These are phyloP conservation scores for Trilocha varians DNA, from an alignment of 2,888 invertebrate genomes.

Conservation along the genomic window DNA sequence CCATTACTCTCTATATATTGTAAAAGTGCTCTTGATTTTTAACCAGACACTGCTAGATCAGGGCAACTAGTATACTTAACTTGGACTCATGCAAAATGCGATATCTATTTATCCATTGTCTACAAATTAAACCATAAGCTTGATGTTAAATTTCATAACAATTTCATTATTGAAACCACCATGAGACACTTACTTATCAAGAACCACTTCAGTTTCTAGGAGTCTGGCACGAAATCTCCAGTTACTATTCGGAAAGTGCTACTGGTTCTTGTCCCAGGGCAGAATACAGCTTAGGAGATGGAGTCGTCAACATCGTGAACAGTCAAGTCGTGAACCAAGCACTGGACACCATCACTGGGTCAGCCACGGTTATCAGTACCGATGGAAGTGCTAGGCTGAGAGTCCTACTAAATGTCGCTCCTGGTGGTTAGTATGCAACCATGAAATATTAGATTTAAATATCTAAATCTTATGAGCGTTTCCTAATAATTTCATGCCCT, in stretches of 20 bases:
- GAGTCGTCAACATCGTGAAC: constrained; percentile 36
- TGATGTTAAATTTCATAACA: no score
- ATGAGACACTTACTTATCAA: no score
- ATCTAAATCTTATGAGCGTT: neutral
- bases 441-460: neutral
- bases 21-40: no score
- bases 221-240: constrained; percentile 45
- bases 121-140: no score
- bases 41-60: no score
- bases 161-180: no score
- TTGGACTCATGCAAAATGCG: no score
- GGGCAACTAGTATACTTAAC: no score
- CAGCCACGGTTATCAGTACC: constrained; percentile 30
- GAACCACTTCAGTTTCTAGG: constrained; percentile 43
- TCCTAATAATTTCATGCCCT: neutral
- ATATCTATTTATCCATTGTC: no score
- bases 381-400: constrained; percentile 38
- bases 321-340: constrained; percentile 44
- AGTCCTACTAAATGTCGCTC: constrained; percentile 37
- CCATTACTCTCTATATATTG: no score
- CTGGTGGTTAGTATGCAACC: constrained; percentile 27
- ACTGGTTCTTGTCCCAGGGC: constrained; percentile 40
- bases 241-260: constrained; percentile 38
- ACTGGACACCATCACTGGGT: constrained; percentile 36
- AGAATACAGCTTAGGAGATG: constrained; percentile 27